Evolutionary conservation across 2,797 vertebrate genomes (phyloP).

Genomic region (Staurois parvus): DNA sequence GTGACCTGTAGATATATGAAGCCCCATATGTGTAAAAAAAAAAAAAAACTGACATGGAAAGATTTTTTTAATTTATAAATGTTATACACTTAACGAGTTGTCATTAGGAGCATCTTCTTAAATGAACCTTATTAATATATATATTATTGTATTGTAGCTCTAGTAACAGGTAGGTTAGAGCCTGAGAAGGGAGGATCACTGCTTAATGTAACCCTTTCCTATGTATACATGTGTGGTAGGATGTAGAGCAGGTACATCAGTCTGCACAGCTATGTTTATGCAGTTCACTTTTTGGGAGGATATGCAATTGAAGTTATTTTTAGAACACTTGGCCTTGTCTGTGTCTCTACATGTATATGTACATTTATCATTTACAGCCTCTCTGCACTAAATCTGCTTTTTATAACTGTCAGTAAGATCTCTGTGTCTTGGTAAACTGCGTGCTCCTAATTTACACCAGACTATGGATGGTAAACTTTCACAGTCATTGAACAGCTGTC

Average conservation of each 20-base stretch:
- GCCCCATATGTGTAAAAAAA: too few species aligned
- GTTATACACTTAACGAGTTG: too few species aligned
- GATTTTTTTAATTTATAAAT: too few species aligned
- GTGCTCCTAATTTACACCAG: slow-evolving; percentile 60
- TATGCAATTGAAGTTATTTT: slow-evolving; percentile 82
- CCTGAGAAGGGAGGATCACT: slow-evolving; percentile 59
- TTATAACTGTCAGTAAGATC: slow-evolving; percentile 76
- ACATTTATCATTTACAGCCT: slow-evolving; percentile 77
- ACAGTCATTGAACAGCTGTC: slow-evolving; percentile 62
- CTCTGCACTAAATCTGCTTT: slow-evolving; percentile 72
- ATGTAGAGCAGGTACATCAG: slow-evolving; percentile 79
- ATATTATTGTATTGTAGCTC: not conserved
- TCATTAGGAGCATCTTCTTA: too few species aligned
- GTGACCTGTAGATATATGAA: too few species aligned
- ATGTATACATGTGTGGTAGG: slow-evolving; percentile 74
- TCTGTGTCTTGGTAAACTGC: slow-evolving; percentile 69
- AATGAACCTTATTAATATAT: too few species aligned
- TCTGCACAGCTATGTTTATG: slow-evolving; percentile 82
- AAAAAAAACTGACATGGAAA: too few species aligned
- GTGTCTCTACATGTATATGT: slow-evolving; percentile 76
- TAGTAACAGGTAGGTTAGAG: not conserved
- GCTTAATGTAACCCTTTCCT: slow-evolving; percentile 77
- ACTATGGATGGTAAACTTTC: slow-evolving; percentile 62
- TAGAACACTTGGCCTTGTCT: slow-evolving; percentile 77
- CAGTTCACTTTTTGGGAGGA: slow-evolving; percentile 76